Percentiles rank a stretch among this genome's conserved stretches.
phyloP scores from a whole-genome alignment of 2,797 vertebrate genomes.

The Melanitta fusca region DNA sequence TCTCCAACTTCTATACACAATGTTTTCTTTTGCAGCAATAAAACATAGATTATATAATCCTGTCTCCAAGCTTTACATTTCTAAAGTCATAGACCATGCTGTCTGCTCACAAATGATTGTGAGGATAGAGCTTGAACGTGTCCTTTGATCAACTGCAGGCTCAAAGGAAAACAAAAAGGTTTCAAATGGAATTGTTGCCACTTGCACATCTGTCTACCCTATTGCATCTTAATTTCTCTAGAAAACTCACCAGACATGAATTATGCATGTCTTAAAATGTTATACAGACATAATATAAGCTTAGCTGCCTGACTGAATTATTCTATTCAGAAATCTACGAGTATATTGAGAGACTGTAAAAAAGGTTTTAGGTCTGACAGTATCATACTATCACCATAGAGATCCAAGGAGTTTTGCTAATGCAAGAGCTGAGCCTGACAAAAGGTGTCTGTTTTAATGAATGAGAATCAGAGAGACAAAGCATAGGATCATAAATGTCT shows the following conservation, averaged over 20 bases:
- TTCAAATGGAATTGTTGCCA: conserved; percentile 38
- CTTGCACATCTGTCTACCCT: conserved; percentile 9
- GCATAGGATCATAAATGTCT: not conserved
- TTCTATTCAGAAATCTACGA: conserved; percentile 11
- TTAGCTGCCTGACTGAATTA: conserved; percentile 61
- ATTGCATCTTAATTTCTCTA: conserved; percentile 29
- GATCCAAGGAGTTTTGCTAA: not conserved
- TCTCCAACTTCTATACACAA: conserved; percentile 2
- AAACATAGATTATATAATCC: conserved; percentile 35
- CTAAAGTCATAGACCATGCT: conserved; percentile 10
- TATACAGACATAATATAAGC: conserved; percentile 60
- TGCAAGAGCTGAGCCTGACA: not conserved
- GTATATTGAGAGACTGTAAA: conserved; percentile 18
- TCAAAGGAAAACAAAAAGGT: conserved; percentile 48
- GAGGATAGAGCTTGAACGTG: conserved; percentile 4
- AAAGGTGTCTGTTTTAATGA: not conserved
- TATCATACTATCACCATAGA: not conserved
- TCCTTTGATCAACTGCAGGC: conserved; percentile 43
- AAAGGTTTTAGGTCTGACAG: conserved; percentile 7
- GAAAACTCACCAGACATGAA: conserved; percentile 54
- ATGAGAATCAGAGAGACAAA: not conserved
- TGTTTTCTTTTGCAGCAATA: not conserved
- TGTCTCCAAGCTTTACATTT: conserved; percentile 11
- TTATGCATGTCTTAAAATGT: conserved; percentile 63
- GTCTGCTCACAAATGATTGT: conserved; percentile 25